Evolutionary conservation across 2,888 invertebrate genomes (phyloP), one percentile per base, ranked within the genome.

Genomic region (Holacanthella duospinosa): DNA sequence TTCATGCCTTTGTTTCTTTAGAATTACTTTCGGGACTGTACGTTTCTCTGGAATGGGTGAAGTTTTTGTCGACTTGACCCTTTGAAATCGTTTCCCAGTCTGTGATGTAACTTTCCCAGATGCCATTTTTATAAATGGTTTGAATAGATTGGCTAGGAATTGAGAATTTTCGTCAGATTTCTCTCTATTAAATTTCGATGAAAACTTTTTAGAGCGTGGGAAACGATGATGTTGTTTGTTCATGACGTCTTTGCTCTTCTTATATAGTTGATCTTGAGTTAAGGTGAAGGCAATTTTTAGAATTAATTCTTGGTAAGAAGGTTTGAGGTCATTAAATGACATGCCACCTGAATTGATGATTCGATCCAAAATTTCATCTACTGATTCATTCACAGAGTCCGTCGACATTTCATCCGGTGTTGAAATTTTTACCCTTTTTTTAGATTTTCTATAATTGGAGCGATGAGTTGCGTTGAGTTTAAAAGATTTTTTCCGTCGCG

Each of bases 311-410:
- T 92, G 90, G 76, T 93, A 92, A 67, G 92, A 87, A 54, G 92
- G 92, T 77, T 91, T 91, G 66, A 93, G 81, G 75, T 92, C 91
- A 79, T 92, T 92, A 77, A 91, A 92, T 64, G 90, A 90, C 91
- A 92, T 92, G 65, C 92, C 92, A 77, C 92, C 89, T 43, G 90
- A 86, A 77, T 91, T 89, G 74, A 93, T 89, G 75, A 93, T 92
- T 75, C 88, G 88, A 74, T 86, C 88, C 59, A 93, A 81, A 0
- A 76, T 71, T 60, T 71, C 70, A 55, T 73, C 73, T 57, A 73
- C 68, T 1, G 72, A 69, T 6, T 69, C 70, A 55, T 66, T 68
- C 4, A 62, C 61, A 19, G 67, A 66, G 28, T 64, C 64, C 21
- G 68, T 60, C 1, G 71, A 69, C 16, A 58, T 62, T 26, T 73